Base-by-base conservation (phyloP, 2,797 vertebrate genomes). In the Sebastes steindachneri region DNA sequence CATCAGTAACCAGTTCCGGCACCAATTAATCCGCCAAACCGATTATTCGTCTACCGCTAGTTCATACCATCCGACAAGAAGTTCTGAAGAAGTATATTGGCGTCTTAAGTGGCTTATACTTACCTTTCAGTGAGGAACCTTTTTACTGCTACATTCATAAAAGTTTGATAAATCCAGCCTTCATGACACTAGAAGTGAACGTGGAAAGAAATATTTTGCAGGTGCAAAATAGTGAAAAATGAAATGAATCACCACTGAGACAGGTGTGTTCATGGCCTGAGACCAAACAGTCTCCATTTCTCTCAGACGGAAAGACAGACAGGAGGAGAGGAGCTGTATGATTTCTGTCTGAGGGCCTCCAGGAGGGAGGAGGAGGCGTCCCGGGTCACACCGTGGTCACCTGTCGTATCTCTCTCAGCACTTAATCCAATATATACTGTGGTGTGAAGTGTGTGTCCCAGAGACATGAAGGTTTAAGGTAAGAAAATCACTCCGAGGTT, bases 371-470 rank as follows among this genome's bases (percentile, higher is more conserved):
- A 19, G 25, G 10, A 21, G 17, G 66, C 15, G 2, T 35, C 35
- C 3, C 25, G 31, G 75, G 74, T 81, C 57, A 77, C 57, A 68
- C 26, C 4, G 8, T 80, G 67, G 70, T 86, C 85, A 83, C 79
- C 73, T 82, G 81, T 68, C 55, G 12, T 78, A 68, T 86, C 75
- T 89, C 75, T 71, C 65, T 84, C 83, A 66, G 59, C 65, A 66
- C 62, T 65, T 23, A 68, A 86, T 29, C 41, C 41, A 1, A 14
- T 57, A 73, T 68, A 35, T 54, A 74, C 73, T 69, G 62, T n/a
- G 7, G 23, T 21, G 29, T 15, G 8, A 28, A n/a, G 31, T 51
- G 26, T 78, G 25, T 26, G 8, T 21, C 64, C 21, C 67, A 53
- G 37, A 73, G 54, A 78, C 69, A 65, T 2, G 54, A 21, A 59